Evolutionary conservation across 2,113 vertebrate species (phyloP).

Genomic region (Oreotrochilus melanogaster): DNA sequence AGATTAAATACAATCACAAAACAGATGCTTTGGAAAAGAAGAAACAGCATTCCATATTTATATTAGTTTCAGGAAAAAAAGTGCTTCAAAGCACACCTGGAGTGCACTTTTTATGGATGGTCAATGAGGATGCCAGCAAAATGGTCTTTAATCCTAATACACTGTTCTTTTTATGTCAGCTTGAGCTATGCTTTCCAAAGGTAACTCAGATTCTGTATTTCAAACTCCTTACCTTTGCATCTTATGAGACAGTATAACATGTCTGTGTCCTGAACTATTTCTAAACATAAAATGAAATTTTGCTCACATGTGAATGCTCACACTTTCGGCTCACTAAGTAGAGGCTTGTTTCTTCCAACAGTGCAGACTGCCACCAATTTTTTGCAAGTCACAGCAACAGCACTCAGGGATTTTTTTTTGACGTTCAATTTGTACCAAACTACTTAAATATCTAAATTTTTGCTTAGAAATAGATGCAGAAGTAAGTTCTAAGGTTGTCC

Average conservation of each 20-base stretch:
- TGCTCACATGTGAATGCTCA: not conserved
- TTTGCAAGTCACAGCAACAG: not conserved
- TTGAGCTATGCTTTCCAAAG: not conserved
- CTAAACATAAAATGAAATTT: not conserved
- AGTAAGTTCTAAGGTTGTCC: not conserved
- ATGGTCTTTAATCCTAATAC: not conserved
- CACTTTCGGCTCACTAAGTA: not conserved
- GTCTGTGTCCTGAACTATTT: not conserved
- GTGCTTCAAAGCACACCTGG: slow-evolving; percentile 7
- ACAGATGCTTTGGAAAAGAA: not conserved
- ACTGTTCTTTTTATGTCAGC: not conserved
- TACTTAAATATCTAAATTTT: not conserved
- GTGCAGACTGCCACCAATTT: accelerated
- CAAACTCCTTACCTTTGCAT: not conserved
- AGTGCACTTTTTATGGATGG: not conserved
- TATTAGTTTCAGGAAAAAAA: not conserved
- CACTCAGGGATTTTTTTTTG: not conserved
- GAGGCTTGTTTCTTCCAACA: not conserved
- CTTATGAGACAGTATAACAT: not conserved
- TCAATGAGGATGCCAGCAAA: not conserved
- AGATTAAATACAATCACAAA: not conserved
- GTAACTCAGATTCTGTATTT: not conserved
- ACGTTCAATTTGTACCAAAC: not conserved
- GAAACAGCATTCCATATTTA: not conserved
- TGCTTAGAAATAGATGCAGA: not conserved